Conservation (phyloP, 2,797 vertebrate species). For the Eulemur rubriventer region DNA sequence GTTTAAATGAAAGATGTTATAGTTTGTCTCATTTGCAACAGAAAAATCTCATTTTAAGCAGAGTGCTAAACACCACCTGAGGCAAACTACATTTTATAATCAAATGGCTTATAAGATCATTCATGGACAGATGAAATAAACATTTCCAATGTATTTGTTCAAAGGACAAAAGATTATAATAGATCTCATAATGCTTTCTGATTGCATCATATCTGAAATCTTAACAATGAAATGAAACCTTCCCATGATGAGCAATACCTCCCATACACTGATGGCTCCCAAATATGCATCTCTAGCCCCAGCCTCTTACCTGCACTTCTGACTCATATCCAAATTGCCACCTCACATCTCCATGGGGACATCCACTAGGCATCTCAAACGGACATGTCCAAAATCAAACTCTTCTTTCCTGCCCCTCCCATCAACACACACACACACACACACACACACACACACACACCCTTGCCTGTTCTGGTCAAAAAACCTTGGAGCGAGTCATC, state of each 20-base stretch:
- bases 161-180: conserved; percentile 11
- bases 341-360: not conserved
- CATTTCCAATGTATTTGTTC: not conserved
- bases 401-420: not conserved
- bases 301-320: not conserved
- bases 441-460: not conserved
- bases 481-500: not conserved
- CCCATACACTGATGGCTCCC: not conserved
- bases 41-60: conserved; percentile 23
- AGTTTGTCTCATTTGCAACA: not conserved
- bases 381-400: not conserved
- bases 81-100: not conserved
- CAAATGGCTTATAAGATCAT: conserved; percentile 9
- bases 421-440: not conserved
- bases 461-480: not conserved
- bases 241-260: not conserved
- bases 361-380: not conserved
- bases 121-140: conserved; percentile 9
- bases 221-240: not conserved
- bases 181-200: not conserved
- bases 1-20: not conserved
- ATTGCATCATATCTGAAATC: not conserved
- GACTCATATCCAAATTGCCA: not conserved
- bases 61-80: not conserved
- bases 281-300: not conserved